phyloP scores from a whole-genome alignment of 2,888 invertebrate genomes.

The Stenurella melanura region DNA sequence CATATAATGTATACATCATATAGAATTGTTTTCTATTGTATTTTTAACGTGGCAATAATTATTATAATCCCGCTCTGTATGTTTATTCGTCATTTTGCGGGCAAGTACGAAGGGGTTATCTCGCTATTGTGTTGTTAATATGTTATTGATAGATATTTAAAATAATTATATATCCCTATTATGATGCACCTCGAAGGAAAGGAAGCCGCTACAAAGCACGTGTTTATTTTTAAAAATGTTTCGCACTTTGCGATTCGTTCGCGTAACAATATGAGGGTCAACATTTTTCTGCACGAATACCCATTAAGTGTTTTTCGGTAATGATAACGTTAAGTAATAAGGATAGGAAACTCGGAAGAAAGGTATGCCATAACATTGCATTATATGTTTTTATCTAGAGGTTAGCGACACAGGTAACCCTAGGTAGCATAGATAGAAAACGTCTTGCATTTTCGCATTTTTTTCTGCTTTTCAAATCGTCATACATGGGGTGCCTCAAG shows the following conservation, averaged over 20 bases:
- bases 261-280: not conserved
- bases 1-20: not conserved
- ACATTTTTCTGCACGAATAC: constrained; percentile 18
- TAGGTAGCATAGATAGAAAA: too few species aligned
- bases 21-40: constrained; percentile 55
- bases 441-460: too few species aligned
- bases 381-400: not conserved
- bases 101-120: constrained; percentile 47
- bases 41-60: constrained; percentile 53
- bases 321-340: constrained; percentile 3
- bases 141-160: constrained; percentile 55
- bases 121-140: constrained; percentile 50
- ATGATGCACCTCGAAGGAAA: constrained; percentile 13
- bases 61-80: constrained; percentile 58
- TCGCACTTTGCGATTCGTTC: constrained; percentile 24
- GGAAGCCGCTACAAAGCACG: constrained; percentile 29
- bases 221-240: constrained; percentile 25
- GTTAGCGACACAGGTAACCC: too few species aligned
- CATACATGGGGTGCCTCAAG: too few species aligned
- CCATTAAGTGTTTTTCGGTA: constrained; percentile 15
- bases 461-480: too few species aligned
- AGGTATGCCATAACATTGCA: not conserved
- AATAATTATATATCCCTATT: constrained; percentile 52
- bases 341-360: not conserved
- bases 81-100: constrained; percentile 55